Conservation (phyloP, 2,888 invertebrate genomes). For the Lysandra bellargus region DNA sequence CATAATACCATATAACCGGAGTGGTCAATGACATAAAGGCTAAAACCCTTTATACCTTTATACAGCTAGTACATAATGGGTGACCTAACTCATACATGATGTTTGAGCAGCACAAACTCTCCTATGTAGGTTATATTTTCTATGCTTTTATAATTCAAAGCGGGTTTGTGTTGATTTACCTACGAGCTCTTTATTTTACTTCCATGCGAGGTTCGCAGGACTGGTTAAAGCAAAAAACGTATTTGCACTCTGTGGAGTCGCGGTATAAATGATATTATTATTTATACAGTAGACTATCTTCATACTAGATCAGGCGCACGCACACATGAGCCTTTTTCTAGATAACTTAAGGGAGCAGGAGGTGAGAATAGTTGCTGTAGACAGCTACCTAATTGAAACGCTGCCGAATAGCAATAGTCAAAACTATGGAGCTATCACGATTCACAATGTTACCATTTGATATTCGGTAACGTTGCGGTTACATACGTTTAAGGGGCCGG, state of each 20-base stretch:
- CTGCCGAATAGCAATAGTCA: too few species aligned
- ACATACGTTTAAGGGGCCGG: too few species aligned
- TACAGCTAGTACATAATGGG: background rate
- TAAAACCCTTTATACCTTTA: background rate
- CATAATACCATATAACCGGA: background rate
- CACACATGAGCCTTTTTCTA: too few species aligned
- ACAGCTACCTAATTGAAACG: too few species aligned
- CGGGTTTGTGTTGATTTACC: conserved; percentile 15
- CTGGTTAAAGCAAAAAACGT: conserved; percentile 3
- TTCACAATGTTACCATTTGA: too few species aligned
- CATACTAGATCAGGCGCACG: background rate
- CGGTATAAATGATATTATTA: background rate
- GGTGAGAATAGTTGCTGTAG: too few species aligned
- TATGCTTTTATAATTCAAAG: conserved; percentile 13
- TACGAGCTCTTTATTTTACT: conserved; percentile 9
- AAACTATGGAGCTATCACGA: too few species aligned
- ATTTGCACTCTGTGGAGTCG: background rate
- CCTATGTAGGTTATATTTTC: background rate
- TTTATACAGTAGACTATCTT: background rate
- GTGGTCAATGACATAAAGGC: background rate
- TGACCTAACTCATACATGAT: background rate
- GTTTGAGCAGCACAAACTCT: background rate
- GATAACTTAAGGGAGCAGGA: too few species aligned
- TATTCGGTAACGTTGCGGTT: too few species aligned
- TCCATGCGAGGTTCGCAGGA: conserved; percentile 21